Conservation (phyloP, 2,888 invertebrate species). For the Pocota personata region DNA sequence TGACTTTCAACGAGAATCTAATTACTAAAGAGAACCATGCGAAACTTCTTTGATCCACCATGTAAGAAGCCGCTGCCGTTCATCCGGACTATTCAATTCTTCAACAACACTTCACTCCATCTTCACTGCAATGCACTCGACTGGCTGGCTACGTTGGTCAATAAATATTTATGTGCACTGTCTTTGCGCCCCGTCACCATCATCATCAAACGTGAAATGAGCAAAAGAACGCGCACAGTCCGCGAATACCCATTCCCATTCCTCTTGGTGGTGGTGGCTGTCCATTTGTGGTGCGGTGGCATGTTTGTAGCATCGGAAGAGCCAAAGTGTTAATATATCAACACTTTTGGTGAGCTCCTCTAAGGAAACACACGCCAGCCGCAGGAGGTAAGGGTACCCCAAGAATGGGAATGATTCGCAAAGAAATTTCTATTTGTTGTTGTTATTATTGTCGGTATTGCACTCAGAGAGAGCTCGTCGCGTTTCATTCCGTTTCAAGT, state of each 20-base stretch:
- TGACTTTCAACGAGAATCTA: constrained; percentile 71
- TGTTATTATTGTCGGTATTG: constrained; percentile 34
- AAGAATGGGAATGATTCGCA: constrained; percentile 57
- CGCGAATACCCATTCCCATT: constrained; percentile 40
- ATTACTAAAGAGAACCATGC: constrained; percentile 52
- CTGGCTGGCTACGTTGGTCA: constrained; percentile 53
- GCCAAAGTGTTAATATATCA: constrained; percentile 72
- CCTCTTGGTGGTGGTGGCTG: constrained; percentile 14
- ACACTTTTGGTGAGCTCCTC: constrained; percentile 61
- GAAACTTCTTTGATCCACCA: constrained; percentile 66
- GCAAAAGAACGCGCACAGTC: constrained; percentile 26
- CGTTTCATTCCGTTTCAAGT: constrained; percentile 57
- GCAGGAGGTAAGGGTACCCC: neutral
- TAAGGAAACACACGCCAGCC: constrained; percentile 50
- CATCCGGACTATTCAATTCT: constrained; percentile 42
- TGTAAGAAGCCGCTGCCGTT: constrained; percentile 55
- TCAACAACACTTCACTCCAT: constrained; percentile 16
- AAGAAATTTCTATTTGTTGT: constrained; percentile 43
- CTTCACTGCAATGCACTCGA: neutral
- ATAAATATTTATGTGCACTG: constrained; percentile 67
- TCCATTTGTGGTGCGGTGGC: constrained; percentile 59
- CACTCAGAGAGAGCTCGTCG: constrained; percentile 27
- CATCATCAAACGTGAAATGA: constrained; percentile 65
- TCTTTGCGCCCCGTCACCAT: constrained; percentile 57
- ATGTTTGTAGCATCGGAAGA: constrained; percentile 71